Evolutionary conservation across 2,797 vertebrate species (phyloP), one percentile per base, ranked within the genome.

Genomic region (Sebastes taczanowskii): DNA sequence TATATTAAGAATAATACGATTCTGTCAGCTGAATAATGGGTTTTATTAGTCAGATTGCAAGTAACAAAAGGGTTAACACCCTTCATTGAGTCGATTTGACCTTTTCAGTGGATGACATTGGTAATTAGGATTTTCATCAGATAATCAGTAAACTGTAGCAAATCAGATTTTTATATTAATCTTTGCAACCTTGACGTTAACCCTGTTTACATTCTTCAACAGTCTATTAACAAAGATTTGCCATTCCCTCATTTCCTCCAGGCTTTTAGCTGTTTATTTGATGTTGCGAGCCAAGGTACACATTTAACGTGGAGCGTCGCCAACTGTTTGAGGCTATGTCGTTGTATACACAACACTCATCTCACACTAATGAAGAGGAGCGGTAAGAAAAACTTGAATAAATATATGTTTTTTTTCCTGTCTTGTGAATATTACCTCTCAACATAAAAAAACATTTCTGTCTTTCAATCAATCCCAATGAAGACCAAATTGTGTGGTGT

Each of bases 91-190:
- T 55, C 3, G 22, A 20, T 73, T 38, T 76, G 49, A 85, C 71
- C 74, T 69, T 80, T 69, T 58, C 61, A n/a, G 7, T 35, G 13
- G 29, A 32, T 60, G 68, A 58, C 72, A 56, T n/a, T 55, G 16
- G 52, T 42, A 53, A 83, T 79, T 81, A 18, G 49, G 6, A 22
- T 46, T 81, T 64, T 70, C 30, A 83, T 74, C 42, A 74, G 56
- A 78, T 77, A 79, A 76, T 74, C 78, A 53, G 64, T 53, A 68
- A 77, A 74, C 56, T 78, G 38, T 20, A 8, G 78, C 34, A 78
- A 80, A 82, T 68, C 68, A 72, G 3, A 70, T 63, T 87, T 82
- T 67, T 25, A 32, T 18, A 63, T 76, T 80, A 77, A 82, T 78
- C 62, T 61, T 23, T 53, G 42, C 34, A 77, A 81, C 83, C 68